Evolutionary conservation across 2,888 invertebrate species (phyloP), one percentile per base, ranked within the genome.

Genomic region (Apamea sordens): DNA sequence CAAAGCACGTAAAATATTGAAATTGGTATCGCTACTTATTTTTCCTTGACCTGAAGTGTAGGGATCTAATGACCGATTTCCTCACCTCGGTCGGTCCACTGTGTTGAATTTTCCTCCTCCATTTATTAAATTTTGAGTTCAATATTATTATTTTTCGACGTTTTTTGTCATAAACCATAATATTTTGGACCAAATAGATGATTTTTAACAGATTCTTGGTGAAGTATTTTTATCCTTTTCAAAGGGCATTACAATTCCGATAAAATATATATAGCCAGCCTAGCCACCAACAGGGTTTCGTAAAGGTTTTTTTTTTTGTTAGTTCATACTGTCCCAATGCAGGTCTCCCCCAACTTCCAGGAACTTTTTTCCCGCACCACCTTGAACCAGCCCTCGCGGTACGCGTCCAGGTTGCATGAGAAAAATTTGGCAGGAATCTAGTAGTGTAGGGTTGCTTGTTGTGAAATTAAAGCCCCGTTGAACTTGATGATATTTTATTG

Each of bases 1-100:
- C 71, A 56, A 6, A 24, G 80, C 82, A 83, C 74, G 74, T 83
- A 74, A 74, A 74, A 81, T 71, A 81, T 81, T 83, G 63, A 72
- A 85, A 75, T 71, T 59, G 47, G 36, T 71, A 64, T 71, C 36
- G 64, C 18, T 71, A 8, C 6, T 50, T 71, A 41, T 50, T 71
- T 82, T 85, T 81, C 74, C 67, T 85, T 75, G 71, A 75, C 71
- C 73, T 64, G 61, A 28, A 36, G 63, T 64, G 10, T 56, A 47
- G 36, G 18, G 67, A 24, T 47, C 71, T 82, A 86, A 86, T 73
- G 61, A 67, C 73, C 41, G 44, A 47, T 85, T 76, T 75, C 69
- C 63, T 68, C 15, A 41, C 64, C 41, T 50, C 59, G 5, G 3
- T 15, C 10, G 13, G 6, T 13, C 15, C 47, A 24, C 53, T 36